These are phyloP conservation scores for Epizoanthus scotinus DNA, from an alignment of 92 coral and sea anemone genomes.

Conservation along the genomic window DNA sequence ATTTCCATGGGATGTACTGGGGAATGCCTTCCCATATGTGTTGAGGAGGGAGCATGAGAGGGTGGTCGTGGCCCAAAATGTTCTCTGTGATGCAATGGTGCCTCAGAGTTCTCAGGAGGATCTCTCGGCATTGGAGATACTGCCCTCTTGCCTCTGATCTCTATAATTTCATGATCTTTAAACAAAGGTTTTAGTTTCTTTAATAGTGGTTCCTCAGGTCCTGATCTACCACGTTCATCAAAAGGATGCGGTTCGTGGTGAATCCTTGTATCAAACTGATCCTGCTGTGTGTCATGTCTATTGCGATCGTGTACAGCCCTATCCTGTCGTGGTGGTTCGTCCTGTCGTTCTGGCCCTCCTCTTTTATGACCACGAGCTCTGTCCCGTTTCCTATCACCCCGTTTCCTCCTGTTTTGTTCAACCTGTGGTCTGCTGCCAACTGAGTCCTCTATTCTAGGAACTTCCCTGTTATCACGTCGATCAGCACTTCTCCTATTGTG, in stretches of 20 bases:
- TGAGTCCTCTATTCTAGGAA: not conserved
- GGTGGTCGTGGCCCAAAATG: constrained; percentile 23
- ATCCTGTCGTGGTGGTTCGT: constrained; percentile 5
- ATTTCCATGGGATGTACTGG: constrained; percentile 3
- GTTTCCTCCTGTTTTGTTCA: constrained; percentile 28
- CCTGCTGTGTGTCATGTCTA: not conserved
- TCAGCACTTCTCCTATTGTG: constrained; percentile 17
- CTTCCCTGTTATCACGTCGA: not conserved
- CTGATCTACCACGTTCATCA: constrained; percentile 31
- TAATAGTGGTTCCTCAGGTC: constrained; percentile 59
- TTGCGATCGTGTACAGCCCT: not conserved
- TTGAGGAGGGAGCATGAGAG: constrained; percentile 17
- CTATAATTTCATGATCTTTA: constrained; percentile 65
- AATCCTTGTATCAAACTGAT: not conserved
- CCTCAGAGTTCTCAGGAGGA: constrained; percentile 21
- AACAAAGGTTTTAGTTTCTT: constrained; percentile 82
- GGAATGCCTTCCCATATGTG: constrained; percentile 12
- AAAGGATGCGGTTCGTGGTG: constrained; percentile 5
- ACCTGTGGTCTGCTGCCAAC: not conserved
- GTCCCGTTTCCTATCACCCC: constrained; percentile 33
- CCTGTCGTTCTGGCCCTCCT: constrained; percentile 18
- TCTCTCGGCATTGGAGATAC: constrained; percentile 51
- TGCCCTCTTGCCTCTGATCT: constrained; percentile 56
- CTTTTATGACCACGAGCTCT: constrained; percentile 48
- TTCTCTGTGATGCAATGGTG: constrained; percentile 18